Base-by-base conservation (phyloP, 2,888 invertebrate species). In the Phortica magna region DNA sequence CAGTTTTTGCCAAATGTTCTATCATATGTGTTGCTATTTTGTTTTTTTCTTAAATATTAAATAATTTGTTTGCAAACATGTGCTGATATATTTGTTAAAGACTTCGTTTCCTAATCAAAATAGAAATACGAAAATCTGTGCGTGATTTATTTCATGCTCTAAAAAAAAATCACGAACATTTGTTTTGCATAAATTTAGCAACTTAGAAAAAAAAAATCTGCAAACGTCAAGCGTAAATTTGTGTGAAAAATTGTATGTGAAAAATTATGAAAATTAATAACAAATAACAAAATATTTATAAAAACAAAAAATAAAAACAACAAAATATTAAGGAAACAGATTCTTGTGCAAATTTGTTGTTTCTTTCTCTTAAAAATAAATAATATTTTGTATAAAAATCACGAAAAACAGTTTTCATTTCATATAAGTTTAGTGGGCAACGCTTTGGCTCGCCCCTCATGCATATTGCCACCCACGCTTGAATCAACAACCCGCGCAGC, bases 351-450 rank as follows among this genome's bases (percentile, higher is more conserved):
- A 48, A 48, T 48, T 48, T 48, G 48, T 48, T 48, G 48, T 14
- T 48, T 9, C 48, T 12, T 14, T 48, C 3, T 48, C 14, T 9
- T 2, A 48, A 82, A 80, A 70, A 53, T 41, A 41, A 72, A 76
- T 48, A 48, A 39, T 39, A 43, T 42, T 43, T 41, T 68, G 31
- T 39, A 19, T 19, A 7, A 61, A 61, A 17, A 17, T 61, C 17
- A 7, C 31, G 78, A 65, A 74, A 82, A 77, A 81, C 31, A 31
- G 0, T n/a, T 55, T 55, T 55, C n/a, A 55, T 55, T 19, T 17
- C 22, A 31, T 31, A 31, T 31, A 31, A 0, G 31, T 31, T 31
- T 31, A 31, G 31, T 31, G 31, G 31, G 31, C 31, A 31, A 31
- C 31, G 31, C 5, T 31, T 31, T 31, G 31, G 31, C 31, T 31